Evolutionary conservation across 2,797 vertebrate genomes (phyloP).

Genomic region (Acestrorhynchus altus): DNA sequence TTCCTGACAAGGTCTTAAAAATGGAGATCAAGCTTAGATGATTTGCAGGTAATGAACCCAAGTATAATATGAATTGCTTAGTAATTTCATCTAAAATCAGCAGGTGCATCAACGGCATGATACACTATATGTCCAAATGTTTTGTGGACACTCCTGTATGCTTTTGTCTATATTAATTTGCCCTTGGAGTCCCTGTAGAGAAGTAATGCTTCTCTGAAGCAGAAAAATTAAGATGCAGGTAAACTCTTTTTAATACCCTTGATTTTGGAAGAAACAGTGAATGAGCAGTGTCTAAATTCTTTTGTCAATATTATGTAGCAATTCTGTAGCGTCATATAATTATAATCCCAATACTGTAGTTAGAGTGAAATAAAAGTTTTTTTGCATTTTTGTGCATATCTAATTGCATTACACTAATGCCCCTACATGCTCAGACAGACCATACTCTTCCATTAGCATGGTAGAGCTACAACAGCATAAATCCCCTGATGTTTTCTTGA

Average conservation of each 20-base stretch:
- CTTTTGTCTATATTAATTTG: too few relatives aligned
- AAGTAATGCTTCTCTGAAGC: too few relatives aligned
- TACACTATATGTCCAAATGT: too few relatives aligned
- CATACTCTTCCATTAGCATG: neutral
- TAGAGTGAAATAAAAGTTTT: neutral
- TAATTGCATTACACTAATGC: neutral
- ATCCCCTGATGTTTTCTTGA: neutral
- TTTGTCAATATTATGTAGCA: too few relatives aligned
- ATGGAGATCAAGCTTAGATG: neutral
- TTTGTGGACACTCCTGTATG: too few relatives aligned
- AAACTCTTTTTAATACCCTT: too few relatives aligned
- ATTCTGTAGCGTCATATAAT: neutral
- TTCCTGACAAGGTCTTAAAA: slow-evolving; percentile 60
- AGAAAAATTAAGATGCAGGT: too few relatives aligned
- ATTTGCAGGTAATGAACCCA: neutral
- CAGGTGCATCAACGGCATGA: too few relatives aligned
- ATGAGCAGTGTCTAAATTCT: too few relatives aligned
- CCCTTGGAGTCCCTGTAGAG: too few relatives aligned
- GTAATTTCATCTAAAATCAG: neutral
- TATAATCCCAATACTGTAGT: neutral
- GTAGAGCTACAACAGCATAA: neutral
- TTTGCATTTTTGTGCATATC: neutral
- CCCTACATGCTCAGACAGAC: neutral
- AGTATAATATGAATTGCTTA: neutral
- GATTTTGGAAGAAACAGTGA: too few relatives aligned